Conservation (phyloP, 2,797 vertebrate genomes). For the Nannoperca australis region DNA sequence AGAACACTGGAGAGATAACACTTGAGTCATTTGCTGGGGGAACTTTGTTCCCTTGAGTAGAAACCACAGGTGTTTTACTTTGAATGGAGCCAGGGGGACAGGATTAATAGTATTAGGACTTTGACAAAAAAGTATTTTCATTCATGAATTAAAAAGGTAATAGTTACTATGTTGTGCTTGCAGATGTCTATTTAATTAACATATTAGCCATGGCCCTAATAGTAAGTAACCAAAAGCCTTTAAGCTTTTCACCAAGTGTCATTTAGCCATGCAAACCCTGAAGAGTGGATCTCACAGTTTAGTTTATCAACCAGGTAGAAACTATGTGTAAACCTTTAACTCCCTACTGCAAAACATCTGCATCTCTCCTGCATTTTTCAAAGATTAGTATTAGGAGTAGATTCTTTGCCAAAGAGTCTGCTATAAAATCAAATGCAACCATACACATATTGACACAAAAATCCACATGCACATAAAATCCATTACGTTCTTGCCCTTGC, state of each 20-base stretch:
- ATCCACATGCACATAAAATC: conserved; percentile 13
- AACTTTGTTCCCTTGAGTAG: conserved; percentile 57
- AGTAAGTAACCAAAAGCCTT: conserved; percentile 38
- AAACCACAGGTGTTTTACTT: conserved; percentile 61
- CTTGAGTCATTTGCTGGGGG: conserved; percentile 42
- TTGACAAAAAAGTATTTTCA: conserved; percentile 23
- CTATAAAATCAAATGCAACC: conserved; percentile 5
- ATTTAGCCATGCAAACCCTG: conserved; percentile 11
- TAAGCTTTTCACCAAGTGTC: conserved; percentile 32
- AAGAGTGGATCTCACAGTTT: conserved; percentile 23
- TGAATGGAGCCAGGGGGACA: conserved; percentile 47
- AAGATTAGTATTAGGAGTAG: background rate
- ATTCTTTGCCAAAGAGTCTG: background rate
- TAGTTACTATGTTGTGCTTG: conserved; percentile 5
- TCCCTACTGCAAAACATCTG: conserved; percentile 1
- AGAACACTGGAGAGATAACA: conserved; percentile 61
- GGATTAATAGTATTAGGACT: conserved; percentile 37
- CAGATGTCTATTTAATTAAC: conserved; percentile 28
- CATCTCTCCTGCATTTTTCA: background rate
- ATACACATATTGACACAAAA: background rate
- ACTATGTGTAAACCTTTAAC: background rate
- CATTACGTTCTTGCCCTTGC: conserved; percentile 11
- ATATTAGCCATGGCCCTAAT: conserved; percentile 11
- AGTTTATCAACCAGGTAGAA: conserved; percentile 8
- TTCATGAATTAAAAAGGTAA: background rate